phyloP scores from a whole-genome alignment of 2,797 vertebrate species.

The Mormyrus hasselquistii region DNA sequence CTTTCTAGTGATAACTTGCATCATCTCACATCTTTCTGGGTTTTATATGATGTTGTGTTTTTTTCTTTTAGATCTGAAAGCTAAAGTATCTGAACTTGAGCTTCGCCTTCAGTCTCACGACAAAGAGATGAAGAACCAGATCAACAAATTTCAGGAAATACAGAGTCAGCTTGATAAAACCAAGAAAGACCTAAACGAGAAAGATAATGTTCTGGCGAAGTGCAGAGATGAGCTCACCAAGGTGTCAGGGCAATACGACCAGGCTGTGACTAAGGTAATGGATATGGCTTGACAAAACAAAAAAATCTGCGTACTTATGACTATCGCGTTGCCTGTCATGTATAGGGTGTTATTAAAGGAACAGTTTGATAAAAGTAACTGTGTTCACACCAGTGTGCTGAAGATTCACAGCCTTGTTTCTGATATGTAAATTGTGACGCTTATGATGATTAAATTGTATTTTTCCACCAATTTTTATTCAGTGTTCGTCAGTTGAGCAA shows the following conservation, averaged over 20 bases:
- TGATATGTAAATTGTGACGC: background rate
- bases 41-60: background rate
- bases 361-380: background rate
- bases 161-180: constrained; percentile 69
- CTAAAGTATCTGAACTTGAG: constrained; percentile 58
- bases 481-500: constrained; percentile 73
- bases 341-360: background rate
- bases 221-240: constrained; percentile 70
- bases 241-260: constrained; percentile 61
- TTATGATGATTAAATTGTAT: background rate
- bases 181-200: constrained; percentile 69
- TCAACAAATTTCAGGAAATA: constrained; percentile 67
- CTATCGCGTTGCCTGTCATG: background rate
- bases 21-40: background rate
- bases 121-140: constrained; percentile 64
- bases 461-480: constrained; percentile 1
- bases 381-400: background rate
- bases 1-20: background rate
- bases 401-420: background rate
- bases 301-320: background rate
- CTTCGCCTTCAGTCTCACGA: constrained; percentile 68
- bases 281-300: background rate
- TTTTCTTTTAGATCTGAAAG: constrained; percentile 64
- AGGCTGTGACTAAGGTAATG: constrained; percentile 67
- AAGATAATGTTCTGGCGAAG: constrained; percentile 69